These are phyloP conservation scores for Cinclus mexicanus DNA, from an alignment of 2,113 vertebrate genomes.

Conservation along the genomic window DNA sequence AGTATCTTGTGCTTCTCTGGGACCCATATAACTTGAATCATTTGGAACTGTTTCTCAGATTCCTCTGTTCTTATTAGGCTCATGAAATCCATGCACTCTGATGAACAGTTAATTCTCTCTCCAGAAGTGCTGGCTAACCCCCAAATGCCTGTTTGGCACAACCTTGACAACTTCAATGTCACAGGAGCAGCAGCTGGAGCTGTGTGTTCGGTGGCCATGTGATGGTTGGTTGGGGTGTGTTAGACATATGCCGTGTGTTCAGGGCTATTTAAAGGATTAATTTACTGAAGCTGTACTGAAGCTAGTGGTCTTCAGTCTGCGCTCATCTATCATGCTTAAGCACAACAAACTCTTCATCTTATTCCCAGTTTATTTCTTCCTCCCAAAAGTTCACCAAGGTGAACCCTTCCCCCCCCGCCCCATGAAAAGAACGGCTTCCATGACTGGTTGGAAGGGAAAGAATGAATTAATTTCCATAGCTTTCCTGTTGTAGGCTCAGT, in stretches of 20 bases:
- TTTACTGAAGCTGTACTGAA: neutral
- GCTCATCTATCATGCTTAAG: neutral
- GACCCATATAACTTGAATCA: rapidly evolving
- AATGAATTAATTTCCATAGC: neutral
- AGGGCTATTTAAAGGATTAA: neutral
- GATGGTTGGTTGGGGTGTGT: neutral
- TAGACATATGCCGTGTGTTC: neutral
- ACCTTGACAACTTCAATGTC: neutral
- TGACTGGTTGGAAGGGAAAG: neutral
- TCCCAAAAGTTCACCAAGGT: neutral
- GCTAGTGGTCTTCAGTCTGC: neutral
- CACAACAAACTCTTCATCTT: neutral
- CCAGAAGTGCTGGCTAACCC: neutral
- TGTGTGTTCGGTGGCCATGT: neutral
- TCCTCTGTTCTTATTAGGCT: neutral
- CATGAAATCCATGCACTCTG: neutral
- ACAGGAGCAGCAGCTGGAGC: neutral
- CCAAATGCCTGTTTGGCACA: neutral
- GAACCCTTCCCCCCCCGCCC: rapidly evolving
- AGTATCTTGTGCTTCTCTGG: neutral
- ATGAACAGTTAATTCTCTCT: neutral
- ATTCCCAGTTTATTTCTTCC: neutral
- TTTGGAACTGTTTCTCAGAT: neutral
- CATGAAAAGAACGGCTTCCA: neutral
- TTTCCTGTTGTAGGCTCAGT: neutral